Base-by-base conservation (phyloP, 2,888 invertebrate species). In the Pycnomerus fuliginosus region DNA sequence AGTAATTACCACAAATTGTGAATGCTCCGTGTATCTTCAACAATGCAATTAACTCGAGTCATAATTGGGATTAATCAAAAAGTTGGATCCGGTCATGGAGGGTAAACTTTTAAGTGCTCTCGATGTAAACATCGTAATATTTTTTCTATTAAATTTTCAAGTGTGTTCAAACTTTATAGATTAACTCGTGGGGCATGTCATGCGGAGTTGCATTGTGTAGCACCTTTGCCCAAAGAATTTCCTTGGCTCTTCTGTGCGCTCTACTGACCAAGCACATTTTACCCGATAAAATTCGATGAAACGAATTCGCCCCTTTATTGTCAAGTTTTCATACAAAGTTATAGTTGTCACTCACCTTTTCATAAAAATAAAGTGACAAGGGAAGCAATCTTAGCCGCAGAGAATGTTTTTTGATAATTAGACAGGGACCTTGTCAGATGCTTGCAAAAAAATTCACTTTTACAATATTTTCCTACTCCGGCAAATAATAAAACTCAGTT, bases 231-330 rank as follows among this genome's bases (percentile, higher is more conserved):
- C 22, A 41, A 32, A 42, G 41, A 36, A 37, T 41, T 41, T 33
- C 23, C 40, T 30, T 28, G 41, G 30, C 30, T 27, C 8, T 33
- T 41, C 41, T 41, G 31, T 41, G 41, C 46, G 46, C 46, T 46
- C 46, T 46, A 37, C 41, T 33, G 41, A 29, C 37, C 46, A 46
- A 46, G 46, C 46, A 37, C 46, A 37, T 41, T 41, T 29, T 41
- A 41, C 24, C 46, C 46, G 46, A 46, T 46, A 46, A 46, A 46
- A 41, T 46, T 41, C 46, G 41, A 42, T 41, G 46, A 46, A 41
- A 46, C 40, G 46, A 46, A 41, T 37, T 46, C 46, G 41, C 41
- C 36, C 35, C 43, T 43, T 46, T 46, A 46, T 46, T 46, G 46
- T 46, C 12, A 46, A 46, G 37, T 46, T 46, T 41, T 33, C 25